Evolutionary conservation across 1,140 invertebrate genomes (phyloP).

Genomic region (Homalodisca vitripennis): DNA sequence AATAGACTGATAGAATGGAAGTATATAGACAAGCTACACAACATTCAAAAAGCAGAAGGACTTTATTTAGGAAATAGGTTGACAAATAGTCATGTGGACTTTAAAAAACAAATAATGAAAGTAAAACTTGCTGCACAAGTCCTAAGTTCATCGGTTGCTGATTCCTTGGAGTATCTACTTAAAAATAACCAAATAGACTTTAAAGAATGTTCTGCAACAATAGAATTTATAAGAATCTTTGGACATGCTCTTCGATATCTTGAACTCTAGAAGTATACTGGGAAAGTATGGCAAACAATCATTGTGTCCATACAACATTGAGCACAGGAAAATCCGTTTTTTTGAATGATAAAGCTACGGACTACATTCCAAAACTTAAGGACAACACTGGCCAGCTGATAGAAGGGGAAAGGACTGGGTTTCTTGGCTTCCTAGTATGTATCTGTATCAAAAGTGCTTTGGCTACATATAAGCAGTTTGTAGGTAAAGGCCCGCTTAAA

Average conservation of each 20-base stretch:
- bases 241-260: not conserved
- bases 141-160: constrained; percentile 42
- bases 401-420: too few species aligned
- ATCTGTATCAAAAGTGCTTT: too few species aligned
- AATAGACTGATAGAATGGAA: constrained; percentile 40
- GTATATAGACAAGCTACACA: constrained; percentile 41
- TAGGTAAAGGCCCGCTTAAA: too few species aligned
- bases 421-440: too few species aligned
- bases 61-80: constrained; percentile 44
- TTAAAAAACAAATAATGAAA: constrained; percentile 45
- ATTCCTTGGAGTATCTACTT: constrained; percentile 39
- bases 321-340: not conserved
- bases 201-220: constrained; percentile 1
- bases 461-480: too few species aligned
- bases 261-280: constrained; percentile 14
- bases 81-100: constrained; percentile 42
- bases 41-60: constrained; percentile 41
- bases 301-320: constrained; percentile 4
- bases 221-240: constrained; percentile 15
- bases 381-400: too few species aligned
- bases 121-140: constrained; percentile 44
- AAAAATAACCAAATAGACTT: constrained; percentile 21
- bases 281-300: constrained; percentile 22
- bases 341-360: not conserved
- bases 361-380: constrained; percentile 12